A percentile compares a stretch with the other conserved stretches of the same genome.
Conservation (phyloP, 2,888 invertebrate genomes). For the Philaethria dido region DNA sequence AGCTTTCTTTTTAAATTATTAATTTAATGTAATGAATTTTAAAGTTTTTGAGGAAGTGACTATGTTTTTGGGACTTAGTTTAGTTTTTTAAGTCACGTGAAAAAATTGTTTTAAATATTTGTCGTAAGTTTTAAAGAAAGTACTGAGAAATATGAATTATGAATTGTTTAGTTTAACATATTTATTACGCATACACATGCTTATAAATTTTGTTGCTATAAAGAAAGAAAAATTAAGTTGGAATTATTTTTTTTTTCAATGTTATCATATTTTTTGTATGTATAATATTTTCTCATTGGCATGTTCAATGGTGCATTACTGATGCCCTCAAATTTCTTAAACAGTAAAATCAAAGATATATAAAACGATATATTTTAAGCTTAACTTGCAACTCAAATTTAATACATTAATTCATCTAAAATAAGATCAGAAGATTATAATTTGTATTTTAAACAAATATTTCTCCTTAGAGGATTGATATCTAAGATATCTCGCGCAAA, state of each 20-base stretch:
- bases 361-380: neutral
- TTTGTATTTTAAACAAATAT: conserved; percentile 1
- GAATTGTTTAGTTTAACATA: no score
- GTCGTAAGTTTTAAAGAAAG: no score
- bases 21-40: neutral
- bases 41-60: neutral
- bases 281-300: no score
- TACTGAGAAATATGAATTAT: no score
- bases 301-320: no score
- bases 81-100: neutral
- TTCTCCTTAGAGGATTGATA: neutral
- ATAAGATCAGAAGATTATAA: neutral
- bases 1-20: neutral
- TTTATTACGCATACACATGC: no score
- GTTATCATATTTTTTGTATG: no score
- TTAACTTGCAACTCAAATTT: neutral
- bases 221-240: no score
- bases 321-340: no score
- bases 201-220: no score
- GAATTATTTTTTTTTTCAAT: no score
- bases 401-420: neutral
- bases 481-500: neutral
- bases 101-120: no score
- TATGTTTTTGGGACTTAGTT: neutral
- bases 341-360: neutral